These are phyloP conservation scores for Microcebus jonahi DNA, from an alignment of 2,113 vertebrate species.

Conservation along the genomic window DNA sequence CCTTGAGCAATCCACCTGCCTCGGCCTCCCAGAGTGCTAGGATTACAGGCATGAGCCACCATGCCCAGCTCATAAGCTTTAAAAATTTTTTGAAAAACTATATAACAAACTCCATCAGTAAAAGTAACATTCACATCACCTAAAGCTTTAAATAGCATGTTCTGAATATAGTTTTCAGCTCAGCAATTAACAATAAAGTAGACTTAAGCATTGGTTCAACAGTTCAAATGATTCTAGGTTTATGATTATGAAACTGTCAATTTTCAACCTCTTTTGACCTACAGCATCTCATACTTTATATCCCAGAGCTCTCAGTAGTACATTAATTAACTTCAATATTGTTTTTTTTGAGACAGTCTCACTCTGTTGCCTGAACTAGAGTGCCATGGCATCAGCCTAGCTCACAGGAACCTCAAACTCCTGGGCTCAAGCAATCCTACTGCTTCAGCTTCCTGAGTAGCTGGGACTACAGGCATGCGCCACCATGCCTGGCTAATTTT, in stretches of 20 bases:
- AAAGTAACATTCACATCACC: neutral
- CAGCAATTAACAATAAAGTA: constrained; percentile 16
- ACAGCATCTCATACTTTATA: neutral
- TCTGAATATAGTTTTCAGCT: neutral
- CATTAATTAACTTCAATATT: constrained; percentile 22
- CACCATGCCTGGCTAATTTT: too few species aligned
- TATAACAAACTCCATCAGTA: neutral
- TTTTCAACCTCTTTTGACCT: neutral
- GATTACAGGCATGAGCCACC: too few species aligned
- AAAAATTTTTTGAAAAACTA: neutral
- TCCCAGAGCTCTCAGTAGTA: neutral
- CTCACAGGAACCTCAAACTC: too few species aligned
- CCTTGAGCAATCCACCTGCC: too few species aligned
- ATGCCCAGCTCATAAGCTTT: neutral
- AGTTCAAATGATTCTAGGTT: neutral
- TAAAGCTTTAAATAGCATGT: constrained; percentile 4
- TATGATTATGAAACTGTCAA: neutral
- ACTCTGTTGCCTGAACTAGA: too few species aligned
- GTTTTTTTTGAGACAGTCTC: too few species aligned
- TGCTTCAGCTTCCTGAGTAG: too few species aligned
- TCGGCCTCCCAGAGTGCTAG: too few species aligned
- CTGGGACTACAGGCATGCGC: too few species aligned
- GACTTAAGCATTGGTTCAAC: neutral
- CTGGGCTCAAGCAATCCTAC: too few species aligned
- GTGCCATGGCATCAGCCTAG: too few species aligned